Conservation (phyloP, 1,140 invertebrate species). For the Drosophila sulfurigaster region DNA sequence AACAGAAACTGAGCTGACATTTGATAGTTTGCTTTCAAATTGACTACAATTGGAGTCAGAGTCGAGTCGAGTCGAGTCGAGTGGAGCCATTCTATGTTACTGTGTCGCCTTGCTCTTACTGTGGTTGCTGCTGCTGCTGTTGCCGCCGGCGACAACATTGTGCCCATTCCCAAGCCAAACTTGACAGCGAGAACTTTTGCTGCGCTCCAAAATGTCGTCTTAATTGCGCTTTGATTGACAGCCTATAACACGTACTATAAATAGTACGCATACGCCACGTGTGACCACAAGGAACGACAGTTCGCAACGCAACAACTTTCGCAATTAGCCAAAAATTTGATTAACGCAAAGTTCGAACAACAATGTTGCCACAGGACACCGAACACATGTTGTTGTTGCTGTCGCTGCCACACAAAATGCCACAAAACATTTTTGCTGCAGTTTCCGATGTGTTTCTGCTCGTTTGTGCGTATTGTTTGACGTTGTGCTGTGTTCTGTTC, state of each 20-base stretch:
- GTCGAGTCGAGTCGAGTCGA: slow-evolving; percentile 43
- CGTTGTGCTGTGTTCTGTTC: slow-evolving; percentile 40
- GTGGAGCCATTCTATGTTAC: slow-evolving; percentile 67
- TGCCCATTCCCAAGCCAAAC: slow-evolving; percentile 67
- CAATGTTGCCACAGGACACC: slow-evolving; percentile 3
- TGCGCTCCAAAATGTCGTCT: slow-evolving; percentile 62
- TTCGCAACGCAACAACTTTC: slow-evolving; percentile 20
- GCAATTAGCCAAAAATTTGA: slow-evolving; percentile 46
- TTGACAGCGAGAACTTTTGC: slow-evolving; percentile 54
- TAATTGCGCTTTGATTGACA: slow-evolving; percentile 72
- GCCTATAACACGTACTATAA: slow-evolving; percentile 3
- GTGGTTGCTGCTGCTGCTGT: slow-evolving; percentile 43
- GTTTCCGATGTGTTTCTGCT: slow-evolving; percentile 22
- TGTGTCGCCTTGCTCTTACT: slow-evolving; percentile 63
- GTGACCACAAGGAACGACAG: background rate
- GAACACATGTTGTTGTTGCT: slow-evolving; percentile 37
- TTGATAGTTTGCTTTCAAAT: slow-evolving; percentile 82
- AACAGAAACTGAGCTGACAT: slow-evolving; percentile 61
- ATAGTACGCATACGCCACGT: slow-evolving; percentile 31
- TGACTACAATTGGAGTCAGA: slow-evolving; percentile 71
- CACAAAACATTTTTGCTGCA: slow-evolving; percentile 34
- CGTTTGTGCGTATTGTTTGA: slow-evolving; percentile 24
- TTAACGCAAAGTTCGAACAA: slow-evolving; percentile 30
- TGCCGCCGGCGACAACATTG: slow-evolving; percentile 62
- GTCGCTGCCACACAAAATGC: slow-evolving; percentile 40